Evolutionary conservation across 1,140 invertebrate species (phyloP).

Genomic region (Carposina sasakii): DNA sequence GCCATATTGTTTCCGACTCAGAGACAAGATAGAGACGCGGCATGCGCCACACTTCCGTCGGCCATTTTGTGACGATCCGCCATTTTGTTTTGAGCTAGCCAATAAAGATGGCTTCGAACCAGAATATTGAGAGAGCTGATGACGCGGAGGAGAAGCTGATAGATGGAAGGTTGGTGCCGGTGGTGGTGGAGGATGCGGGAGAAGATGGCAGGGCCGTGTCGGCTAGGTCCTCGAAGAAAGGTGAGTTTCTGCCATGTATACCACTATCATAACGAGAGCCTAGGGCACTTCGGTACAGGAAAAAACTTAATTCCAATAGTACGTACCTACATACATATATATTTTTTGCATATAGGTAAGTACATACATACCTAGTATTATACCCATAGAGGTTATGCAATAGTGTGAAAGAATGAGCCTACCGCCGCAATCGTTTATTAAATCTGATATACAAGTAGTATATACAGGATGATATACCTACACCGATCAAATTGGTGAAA

Average conservation of each 20-base stretch:
- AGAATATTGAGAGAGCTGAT: slow-evolving; percentile 32
- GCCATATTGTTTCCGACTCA: too few species aligned
- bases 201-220: slow-evolving; percentile 36
- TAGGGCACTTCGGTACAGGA: not conserved
- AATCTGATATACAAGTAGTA: too few species aligned
- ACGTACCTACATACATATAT: not conserved
- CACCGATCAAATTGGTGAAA: too few species aligned
- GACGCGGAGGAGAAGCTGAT: slow-evolving; percentile 51
- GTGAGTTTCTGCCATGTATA: slow-evolving; percentile 24
- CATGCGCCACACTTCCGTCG: not conserved
- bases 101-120: too few species aligned
- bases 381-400: not conserved
- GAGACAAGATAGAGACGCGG: too few species aligned
- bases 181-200: slow-evolving; percentile 28
- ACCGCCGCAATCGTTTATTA: not conserved
- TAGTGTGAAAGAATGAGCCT: too few species aligned
- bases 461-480: too few species aligned
- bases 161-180: slow-evolving; percentile 28
- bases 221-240: slow-evolving; percentile 55
- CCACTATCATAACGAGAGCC: not conserved
- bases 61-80: too few species aligned
- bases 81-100: too few species aligned
- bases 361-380: not conserved
- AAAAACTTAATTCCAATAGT: not conserved
- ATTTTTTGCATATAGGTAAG: not conserved